phyloP scores from a whole-genome alignment of 2,113 vertebrate genomes.

The Syrrhaptes paradoxus region DNA sequence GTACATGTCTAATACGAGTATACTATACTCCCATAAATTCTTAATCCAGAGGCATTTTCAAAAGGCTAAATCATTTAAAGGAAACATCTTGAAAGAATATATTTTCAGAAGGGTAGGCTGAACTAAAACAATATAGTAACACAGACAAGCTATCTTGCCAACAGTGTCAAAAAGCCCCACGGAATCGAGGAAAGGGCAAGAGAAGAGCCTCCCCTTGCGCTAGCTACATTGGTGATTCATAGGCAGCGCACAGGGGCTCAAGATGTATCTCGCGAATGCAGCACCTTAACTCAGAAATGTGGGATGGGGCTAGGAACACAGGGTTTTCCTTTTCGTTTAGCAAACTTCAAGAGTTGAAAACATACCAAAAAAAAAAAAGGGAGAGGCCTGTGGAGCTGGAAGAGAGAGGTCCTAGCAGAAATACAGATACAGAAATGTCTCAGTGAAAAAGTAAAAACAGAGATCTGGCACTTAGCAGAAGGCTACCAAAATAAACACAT shows the following conservation, averaged over 20 bases:
- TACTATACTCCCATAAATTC: constrained; percentile 14
- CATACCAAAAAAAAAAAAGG: background rate
- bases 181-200: background rate
- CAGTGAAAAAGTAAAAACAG: background rate
- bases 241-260: background rate
- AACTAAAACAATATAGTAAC: constrained; percentile 18
- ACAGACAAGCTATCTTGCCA: constrained; percentile 40
- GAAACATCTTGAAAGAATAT: constrained; percentile 29
- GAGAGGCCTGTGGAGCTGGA: background rate
- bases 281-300: background rate
- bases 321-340: background rate
- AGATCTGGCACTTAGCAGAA: background rate
- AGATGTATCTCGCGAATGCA: background rate
- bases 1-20: background rate
- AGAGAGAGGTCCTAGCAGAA: background rate
- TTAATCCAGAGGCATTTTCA: constrained; percentile 20
- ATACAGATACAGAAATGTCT: background rate
- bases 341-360: background rate
- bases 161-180: background rate
- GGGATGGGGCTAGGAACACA: accelerated
- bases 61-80: constrained; percentile 26
- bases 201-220: background rate
- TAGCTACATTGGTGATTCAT: background rate
- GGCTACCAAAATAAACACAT: background rate
- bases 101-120: constrained; percentile 26